Conservation (phyloP, 2,797 vertebrate genomes). For the Astyanax mexicanus region DNA sequence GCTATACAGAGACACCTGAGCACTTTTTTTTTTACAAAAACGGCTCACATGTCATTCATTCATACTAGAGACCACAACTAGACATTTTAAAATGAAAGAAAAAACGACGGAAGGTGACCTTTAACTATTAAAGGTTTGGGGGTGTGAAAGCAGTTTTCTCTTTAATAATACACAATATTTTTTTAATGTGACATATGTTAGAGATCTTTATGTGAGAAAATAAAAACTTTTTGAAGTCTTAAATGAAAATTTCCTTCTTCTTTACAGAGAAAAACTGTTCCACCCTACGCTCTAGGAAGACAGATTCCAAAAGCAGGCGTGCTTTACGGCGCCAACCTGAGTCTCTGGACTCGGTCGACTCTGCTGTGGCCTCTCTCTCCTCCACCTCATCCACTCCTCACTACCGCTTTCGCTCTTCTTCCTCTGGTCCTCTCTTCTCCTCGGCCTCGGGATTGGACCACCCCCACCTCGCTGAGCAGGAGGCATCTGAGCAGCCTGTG, state of each 20-base stretch:
- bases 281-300: slow-evolving; percentile 72
- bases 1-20: too few species aligned
- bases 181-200: too few species aligned
- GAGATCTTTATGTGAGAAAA: too few species aligned
- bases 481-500: slow-evolving; percentile 72
- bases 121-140: too few species aligned
- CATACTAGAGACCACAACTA: too few species aligned
- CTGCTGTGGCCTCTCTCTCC: slow-evolving; percentile 72
- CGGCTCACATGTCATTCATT: too few species aligned
- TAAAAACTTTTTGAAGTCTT: too few species aligned
- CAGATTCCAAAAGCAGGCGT: slow-evolving; percentile 77
- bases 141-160: too few species aligned
- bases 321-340: slow-evolving; percentile 80
- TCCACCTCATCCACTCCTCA: slow-evolving; percentile 73
- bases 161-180: too few species aligned
- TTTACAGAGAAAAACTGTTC: slow-evolving; percentile 74
- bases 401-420: slow-evolving; percentile 89
- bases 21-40: too few species aligned
- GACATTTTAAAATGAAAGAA: too few species aligned
- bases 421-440: slow-evolving; percentile 85
- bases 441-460: slow-evolving; percentile 67
- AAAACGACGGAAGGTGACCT: too few species aligned
- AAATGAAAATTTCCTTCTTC: slow-evolving; percentile 14
- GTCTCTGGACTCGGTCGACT: slow-evolving; percentile 75
- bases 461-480: slow-evolving; percentile 64